Evolutionary conservation across 2,113 vertebrate species (phyloP).

Genomic region (Bucco capensis): DNA sequence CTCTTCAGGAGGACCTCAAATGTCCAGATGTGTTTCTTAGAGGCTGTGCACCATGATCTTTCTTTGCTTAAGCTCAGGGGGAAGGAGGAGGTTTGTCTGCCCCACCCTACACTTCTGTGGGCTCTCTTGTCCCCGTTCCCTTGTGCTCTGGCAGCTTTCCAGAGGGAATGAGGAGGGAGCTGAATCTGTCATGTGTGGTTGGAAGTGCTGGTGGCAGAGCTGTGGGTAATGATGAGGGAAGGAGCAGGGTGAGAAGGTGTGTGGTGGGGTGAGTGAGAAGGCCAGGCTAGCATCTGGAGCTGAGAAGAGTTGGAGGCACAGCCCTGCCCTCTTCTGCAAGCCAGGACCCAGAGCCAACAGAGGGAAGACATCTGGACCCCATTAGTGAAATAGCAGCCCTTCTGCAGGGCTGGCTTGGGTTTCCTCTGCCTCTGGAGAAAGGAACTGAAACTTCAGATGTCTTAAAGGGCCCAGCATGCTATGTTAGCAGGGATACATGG

Average conservation of each 20-base stretch:
- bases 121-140: constrained; percentile 9
- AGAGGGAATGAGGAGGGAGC: background rate
- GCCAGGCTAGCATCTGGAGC: background rate
- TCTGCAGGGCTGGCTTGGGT: constrained; percentile 43
- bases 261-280: background rate
- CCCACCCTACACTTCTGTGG: background rate
- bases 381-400: constrained; percentile 66
- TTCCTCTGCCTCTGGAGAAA: constrained; percentile 36
- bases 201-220: background rate
- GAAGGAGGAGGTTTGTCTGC: background rate
- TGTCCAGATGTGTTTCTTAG: background rate
- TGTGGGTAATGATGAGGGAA: background rate
- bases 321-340: background rate
- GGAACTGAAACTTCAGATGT: constrained; percentile 34
- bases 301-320: background rate
- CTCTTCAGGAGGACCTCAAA: background rate
- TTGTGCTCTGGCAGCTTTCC: background rate
- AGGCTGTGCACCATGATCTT: background rate
- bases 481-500: background rate
- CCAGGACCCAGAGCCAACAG: background rate
- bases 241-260: background rate
- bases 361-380: constrained; percentile 63
- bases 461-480: constrained; percentile 47
- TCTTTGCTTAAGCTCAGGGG: background rate
- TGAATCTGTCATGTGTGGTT: background rate